phyloP scores from a whole-genome alignment of 2,797 vertebrate species.

The Avahi laniger region DNA sequence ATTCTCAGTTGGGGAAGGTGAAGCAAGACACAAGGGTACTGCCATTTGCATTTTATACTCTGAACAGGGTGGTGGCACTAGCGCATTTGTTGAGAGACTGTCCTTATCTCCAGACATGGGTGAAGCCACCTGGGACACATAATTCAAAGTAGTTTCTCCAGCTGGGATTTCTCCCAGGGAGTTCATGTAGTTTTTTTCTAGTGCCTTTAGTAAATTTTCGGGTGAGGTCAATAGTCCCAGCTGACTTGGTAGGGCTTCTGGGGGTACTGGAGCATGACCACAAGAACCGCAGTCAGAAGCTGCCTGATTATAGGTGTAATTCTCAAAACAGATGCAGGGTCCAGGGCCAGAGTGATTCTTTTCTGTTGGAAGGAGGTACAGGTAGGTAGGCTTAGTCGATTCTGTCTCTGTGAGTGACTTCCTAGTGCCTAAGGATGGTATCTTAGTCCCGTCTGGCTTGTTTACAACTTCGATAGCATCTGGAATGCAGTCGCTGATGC shows the following conservation, averaged over 20 bases:
- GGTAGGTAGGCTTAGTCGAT: not conserved
- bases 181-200: constrained; percentile 29
- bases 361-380: constrained; percentile 17
- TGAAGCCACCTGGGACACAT: constrained; percentile 76
- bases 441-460: constrained; percentile 56
- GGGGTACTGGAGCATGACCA: not conserved
- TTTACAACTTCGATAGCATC: constrained; percentile 77
- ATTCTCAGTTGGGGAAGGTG: not conserved
- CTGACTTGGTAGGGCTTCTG: not conserved
- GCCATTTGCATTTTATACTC: constrained; percentile 63
- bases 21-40: not conserved
- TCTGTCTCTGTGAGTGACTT: constrained; percentile 12
- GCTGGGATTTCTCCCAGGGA: constrained; percentile 33
- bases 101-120: constrained; percentile 19
- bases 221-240: not conserved
- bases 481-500: constrained; percentile 71
- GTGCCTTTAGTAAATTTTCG: not conserved
- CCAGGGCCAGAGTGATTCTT: not conserved
- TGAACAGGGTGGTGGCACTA: not conserved
- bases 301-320: constrained; percentile 77
- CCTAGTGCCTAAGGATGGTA: not conserved
- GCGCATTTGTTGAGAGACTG: not conserved
- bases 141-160: constrained; percentile 68
- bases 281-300: not conserved
- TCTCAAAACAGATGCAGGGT: constrained; percentile 78